Percentiles rank a stretch among this genome's conserved stretches.
These are phyloP conservation scores for Oreortyx pictus DNA, from an alignment of 2,797 vertebrate species.

Conservation along the genomic window DNA sequence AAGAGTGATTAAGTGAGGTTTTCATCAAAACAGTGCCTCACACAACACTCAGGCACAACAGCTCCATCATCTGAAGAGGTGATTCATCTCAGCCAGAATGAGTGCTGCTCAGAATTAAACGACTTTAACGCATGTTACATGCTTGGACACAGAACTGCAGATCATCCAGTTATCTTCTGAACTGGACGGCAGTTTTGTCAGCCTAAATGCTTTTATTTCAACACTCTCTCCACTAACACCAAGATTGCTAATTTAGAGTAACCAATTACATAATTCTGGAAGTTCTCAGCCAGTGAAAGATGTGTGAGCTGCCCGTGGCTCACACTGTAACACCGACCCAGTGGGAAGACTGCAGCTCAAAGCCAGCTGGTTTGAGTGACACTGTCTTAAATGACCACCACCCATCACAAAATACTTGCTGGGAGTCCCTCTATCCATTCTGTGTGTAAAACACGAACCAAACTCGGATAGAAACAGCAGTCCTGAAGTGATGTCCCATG, in stretches of 20 bases:
- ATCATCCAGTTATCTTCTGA: not conserved
- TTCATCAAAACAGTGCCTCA: not conserved
- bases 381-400: not conserved
- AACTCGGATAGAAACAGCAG: not conserved
- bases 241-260: not conserved
- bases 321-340: not conserved
- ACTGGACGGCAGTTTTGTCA: not conserved
- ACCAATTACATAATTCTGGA: not conserved
- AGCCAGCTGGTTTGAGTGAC: not conserved
- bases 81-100: not conserved
- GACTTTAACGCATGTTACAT: not conserved
- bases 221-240: not conserved
- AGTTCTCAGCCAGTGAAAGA: not conserved
- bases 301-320: not conserved
- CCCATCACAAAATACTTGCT: not conserved
- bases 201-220: not conserved
- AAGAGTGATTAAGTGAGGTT: conserved; percentile 42
- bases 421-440: not conserved
- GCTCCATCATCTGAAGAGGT: not conserved
- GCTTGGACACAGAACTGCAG: not conserved
- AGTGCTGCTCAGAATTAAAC: not conserved
- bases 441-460: not conserved
- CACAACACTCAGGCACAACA: not conserved
- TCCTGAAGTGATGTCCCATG: not conserved
- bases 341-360: not conserved